These are phyloP conservation scores for Asobara japonica DNA, from an alignment of 1,140 invertebrate genomes.

Conservation along the genomic window DNA sequence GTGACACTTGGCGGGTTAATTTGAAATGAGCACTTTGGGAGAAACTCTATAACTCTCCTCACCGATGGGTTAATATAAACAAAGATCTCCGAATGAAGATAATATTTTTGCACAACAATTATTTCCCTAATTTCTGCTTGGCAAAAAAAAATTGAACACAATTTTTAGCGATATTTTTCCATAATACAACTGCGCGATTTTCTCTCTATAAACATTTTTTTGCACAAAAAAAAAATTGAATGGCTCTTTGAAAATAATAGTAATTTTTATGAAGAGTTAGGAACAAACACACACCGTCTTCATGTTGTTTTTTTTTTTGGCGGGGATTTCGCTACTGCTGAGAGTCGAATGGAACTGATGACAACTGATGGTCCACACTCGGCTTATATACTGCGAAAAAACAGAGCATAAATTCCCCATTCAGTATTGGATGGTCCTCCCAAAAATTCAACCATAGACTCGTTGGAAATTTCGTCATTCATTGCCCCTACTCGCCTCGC, in stretches of 20 bases:
- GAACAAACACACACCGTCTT: conserved; percentile 25
- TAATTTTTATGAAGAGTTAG: neutral
- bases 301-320: conserved; percentile 18
- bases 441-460: neutral
- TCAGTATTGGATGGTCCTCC: neutral
- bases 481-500: neutral
- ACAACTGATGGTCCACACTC: neutral
- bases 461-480: neutral
- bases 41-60: too few species aligned
- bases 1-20: too few species aligned
- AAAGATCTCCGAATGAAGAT: too few species aligned
- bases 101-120: too few species aligned
- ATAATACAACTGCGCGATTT: too few species aligned
- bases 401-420: neutral
- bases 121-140: too few species aligned
- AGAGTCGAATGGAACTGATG: neutral
- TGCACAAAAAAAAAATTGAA: too few species aligned
- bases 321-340: neutral
- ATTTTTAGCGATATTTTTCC: too few species aligned
- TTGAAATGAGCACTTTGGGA: too few species aligned
- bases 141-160: too few species aligned
- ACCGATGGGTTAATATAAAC: too few species aligned
- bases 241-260: neutral
- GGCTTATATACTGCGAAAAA: conserved; percentile 20
- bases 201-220: too few species aligned